Evolutionary conservation across 2,888 invertebrate genomes (phyloP), one percentile per base, ranked within the genome.

Genomic region (Drosophila borealis): DNA sequence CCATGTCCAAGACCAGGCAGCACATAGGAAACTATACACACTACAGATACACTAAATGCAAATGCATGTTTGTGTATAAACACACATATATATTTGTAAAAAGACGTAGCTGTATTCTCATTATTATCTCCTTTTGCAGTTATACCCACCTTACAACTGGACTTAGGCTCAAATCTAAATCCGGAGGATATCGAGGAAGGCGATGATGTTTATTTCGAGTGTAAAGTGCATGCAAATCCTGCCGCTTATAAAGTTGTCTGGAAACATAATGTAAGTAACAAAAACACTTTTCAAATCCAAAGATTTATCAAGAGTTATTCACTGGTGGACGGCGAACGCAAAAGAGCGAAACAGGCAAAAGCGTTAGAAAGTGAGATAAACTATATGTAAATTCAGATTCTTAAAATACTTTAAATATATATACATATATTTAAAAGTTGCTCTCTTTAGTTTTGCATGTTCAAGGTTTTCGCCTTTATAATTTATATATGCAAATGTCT

Each of bases 191-290:
- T 96, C 84, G 95, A 96, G 89, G 96, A 96, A 92, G 96, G 96
- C 70, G 96, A 95, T 90, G 96, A 96, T 92, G 96, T 96, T 77
- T 96, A 96, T 91, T 96, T 96, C 91, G 96, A 96, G 93, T 96
- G 96, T 93, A 95, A 95, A 93, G 95, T 96, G 84, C 94, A 94
- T 90, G 95, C 96, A 77, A 96, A 96, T 93, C 96, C 96, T 13
- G 93, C 93, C 91, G 95, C 96, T 83, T 96, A 96, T 92, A 96
- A 96, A 93, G 95, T 96, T 83, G 93, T 96, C 68, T 96, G 96
- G 96, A 95, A 95, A 86, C 96, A 96, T 92, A 95, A 96, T 92
- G 96, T 96, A 93, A 96, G 96, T 95, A 87, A 51, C 51, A 56
- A 63, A 60, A 70, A 56, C 53, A 29, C 45, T 61, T 42, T 44